Evolutionary conservation across 2,797 vertebrate species (phyloP), one percentile per base, ranked within the genome.

Genomic region (Pangasius macronema): DNA sequence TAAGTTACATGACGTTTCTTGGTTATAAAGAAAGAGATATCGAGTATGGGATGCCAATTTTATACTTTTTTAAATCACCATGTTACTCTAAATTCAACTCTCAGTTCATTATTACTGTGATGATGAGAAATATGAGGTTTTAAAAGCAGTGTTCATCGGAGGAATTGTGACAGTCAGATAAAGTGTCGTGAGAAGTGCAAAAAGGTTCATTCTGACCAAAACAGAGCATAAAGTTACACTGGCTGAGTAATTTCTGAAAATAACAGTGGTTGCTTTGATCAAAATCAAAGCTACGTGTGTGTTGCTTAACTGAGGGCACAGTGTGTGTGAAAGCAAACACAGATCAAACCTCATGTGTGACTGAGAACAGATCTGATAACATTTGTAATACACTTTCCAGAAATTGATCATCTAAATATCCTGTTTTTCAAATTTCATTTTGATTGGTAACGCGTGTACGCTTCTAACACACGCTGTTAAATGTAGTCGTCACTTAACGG

Each of bases 251-350:
- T 72, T 59, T 80, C 63, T 61, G 65, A 81, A 72, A 81, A 85
- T 81, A 30, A 42, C 73, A 63, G 11, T n/a, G 36, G 73, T 33
- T 59, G n/a, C 63, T 87, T 68, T 87, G 67, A 87, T 68, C 73
- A 39, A 70, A 84, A 46, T 80, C 59, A 81, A 86, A 53, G 14
- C 39, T 36, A 1, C 53, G 42, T 53, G 68, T 49, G 42, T 80
- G 61, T 65, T 76, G 27, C 73, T 51, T 51, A 53, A n/a, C 46
- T 76, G 42, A 75, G 36, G 68, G 36, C 13, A 51, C 2, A 42
- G 72, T 51, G 55, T 51, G 59, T 65, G 39, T 51, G 16, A 36
- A 36, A 49, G 84, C n/a, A 51, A 51, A 51, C 16, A 72, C 61
- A 42, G 27, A 67, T 30, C 46, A 36, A 72, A 72, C 49, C 82